Base-by-base conservation (phyloP, 37 sponge, comb jelly and placozoan genomes). In the Spongia lamella region DNA sequence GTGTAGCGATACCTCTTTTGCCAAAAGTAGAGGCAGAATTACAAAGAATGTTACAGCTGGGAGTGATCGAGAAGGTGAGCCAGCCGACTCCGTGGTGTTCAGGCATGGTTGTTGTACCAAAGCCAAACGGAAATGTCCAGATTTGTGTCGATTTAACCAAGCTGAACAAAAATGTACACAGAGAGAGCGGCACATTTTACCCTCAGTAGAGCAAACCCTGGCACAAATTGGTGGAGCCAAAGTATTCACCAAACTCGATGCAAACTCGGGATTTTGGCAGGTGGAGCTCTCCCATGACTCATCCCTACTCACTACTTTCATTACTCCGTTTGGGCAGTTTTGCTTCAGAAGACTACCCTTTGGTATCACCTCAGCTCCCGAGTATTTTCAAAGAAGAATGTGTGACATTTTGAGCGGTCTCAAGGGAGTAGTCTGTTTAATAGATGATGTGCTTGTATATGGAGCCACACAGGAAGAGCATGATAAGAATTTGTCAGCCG, bases 211-310 rank as follows among this genome's bases (percentile, higher is more conserved):
- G n/a, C n/a, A n/a, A n/a, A n/a, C n/a, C n/a, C n/a, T n/a, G n/a
- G n/a, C n/a, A n/a, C n/a, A n/a, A n/a, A 47, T 77, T 14, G 67
- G 26, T 26, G 55, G 29, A 27, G 54, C 43, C 0, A 60, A 62
- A 31, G 31, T 63, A 24, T 73, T 73, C 33, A 38, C 43, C 32
- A 73, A 73, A 63, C 63, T 75, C 6, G 62, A 75, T 24, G 63
- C 6, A 19, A 66, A 77, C 54, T 77, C n/a, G 66, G 78, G 78
- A 15, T 77, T 77, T 30, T 77, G 78, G 54, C 66, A 77, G 49
- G 38, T 77, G 14, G 25, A 40, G 34, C 67, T 77, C 15, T 77
- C 54, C 25, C 29, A 25, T 21, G 67, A 77, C 24, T 77, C 67
- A 51, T 26, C 78, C 25, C 57, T 56, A 1, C 55, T n/a, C n/a